Base-by-base conservation (phyloP, 2,888 invertebrate genomes). In the Phortica okadai region DNA sequence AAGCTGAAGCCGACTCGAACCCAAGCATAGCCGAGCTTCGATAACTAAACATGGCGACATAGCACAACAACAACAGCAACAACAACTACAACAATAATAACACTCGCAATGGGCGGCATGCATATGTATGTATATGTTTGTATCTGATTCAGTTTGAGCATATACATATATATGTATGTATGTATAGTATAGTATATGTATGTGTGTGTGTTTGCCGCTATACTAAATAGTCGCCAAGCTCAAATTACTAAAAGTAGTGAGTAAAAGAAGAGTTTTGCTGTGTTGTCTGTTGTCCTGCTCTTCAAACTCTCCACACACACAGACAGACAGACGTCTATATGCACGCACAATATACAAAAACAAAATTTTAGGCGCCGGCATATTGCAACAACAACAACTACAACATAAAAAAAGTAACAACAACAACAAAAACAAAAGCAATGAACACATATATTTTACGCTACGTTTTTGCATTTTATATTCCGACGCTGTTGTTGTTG, bases 301-400 rank as follows among this genome's bases (percentile, higher is more conserved):
- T 16, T 25, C 25, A 70, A 56, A 69, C 69, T 73, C 44, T 59
- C 44, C 73, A 64, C 66, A 66, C 41, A 1, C 16, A 11, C 14
- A 41, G 21, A 70, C 11, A 25, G 33, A 70, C 54, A 74, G 7
- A 64, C 66, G 54, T 33, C 1, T 21, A 11, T 33, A 54, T 54
- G 70, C 8, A 33, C 50, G 50, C 50, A 50, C 14, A 50, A 42
- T 7, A 66, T 42, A 67, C 21, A 50, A 8, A 50, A 50, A 14
- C 25, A 64, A 64, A 64, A 14, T 79, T 82, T 82, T 77, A 77
- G 81, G 83, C 80, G 77, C 76, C 80, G 81, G 25, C 64, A 33
- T 56, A 56, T 74, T 62, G 14, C 45, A 74, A 25, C 11, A 64
- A 64, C 59, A 45, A 74, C 62, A 74, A 64, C 50, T 33, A 73